Evolutionary conservation across 2,113 vertebrate genomes (phyloP).

Genomic region (Dendrocopos noguchii): DNA sequence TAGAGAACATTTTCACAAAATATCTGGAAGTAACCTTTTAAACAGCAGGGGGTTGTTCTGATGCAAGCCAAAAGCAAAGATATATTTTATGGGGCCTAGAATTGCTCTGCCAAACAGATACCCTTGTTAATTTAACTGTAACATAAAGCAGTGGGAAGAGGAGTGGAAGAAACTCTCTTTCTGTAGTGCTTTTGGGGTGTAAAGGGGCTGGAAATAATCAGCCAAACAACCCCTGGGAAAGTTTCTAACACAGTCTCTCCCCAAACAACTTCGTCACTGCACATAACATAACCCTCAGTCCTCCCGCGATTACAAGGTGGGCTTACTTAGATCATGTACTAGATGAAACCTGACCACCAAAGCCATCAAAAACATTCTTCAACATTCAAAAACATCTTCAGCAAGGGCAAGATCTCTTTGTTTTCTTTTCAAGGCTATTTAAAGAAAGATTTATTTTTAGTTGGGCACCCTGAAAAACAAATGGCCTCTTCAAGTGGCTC

Average conservation of each 20-base stretch:
- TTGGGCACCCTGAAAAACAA: constrained; percentile 27
- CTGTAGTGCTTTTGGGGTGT: background rate
- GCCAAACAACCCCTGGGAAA: background rate
- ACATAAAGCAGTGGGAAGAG: background rate
- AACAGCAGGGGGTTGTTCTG: background rate
- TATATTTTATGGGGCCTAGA: background rate
- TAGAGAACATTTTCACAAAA: background rate
- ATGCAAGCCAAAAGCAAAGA: background rate
- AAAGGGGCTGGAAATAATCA: background rate
- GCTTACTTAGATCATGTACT: background rate
- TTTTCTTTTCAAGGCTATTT: constrained; percentile 15
- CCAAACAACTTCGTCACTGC: background rate
- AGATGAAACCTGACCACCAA: background rate
- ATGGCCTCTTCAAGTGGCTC: constrained; percentile 1
- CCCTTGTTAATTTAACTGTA: background rate
- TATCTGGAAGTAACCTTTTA: background rate
- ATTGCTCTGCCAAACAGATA: background rate
- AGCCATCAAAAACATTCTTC: background rate
- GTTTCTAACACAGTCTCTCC: background rate
- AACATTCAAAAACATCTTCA: background rate
- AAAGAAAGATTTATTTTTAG: constrained; percentile 42
- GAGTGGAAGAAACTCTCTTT: background rate
- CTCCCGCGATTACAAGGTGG: background rate
- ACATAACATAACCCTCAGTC: background rate
- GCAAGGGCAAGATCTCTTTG: background rate